Evolutionary conservation across 2,888 invertebrate genomes (phyloP), one percentile per base, ranked within the genome.

Genomic region (Drosophila tripunctata): DNA sequence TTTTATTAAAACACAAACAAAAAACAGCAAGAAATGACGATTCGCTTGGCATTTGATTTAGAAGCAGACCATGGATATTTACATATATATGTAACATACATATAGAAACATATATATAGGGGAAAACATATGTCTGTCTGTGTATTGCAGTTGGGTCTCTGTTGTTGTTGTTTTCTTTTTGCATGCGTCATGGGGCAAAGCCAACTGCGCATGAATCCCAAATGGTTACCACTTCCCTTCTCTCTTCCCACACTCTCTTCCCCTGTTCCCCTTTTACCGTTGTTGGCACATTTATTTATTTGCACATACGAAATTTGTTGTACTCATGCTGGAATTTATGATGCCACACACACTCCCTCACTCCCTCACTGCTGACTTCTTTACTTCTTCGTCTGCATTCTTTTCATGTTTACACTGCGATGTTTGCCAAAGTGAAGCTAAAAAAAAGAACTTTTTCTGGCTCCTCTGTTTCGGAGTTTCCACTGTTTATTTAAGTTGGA

Each of bases 141-240:
- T 54, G 27, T n/a, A n/a, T 69, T 57, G 52, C 62, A 51, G 27
- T 75, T 30, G 52, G 17, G n/a, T 50, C 50, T 50, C 40, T 36
- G 52, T 44, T 10, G 52, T 10, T 58, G 31, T 58, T 62, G 19
- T 47, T 24, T 4, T 19, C 19, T 2, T 22, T 30, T 65, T 51
- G 62, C 56, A 69, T 75, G 77, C 77, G 75, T 76, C 77, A 75
- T 62, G 52, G 24, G 56, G 22, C 68, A 65, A 76, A 77, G 77
- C 57, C 55, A 75, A 51, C 40, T 63, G 68, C 77, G 77, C 75
- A 75, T 73, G 68, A 57, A 44, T 63, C 45, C 22, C 40, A 45
- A 45, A 57, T 31, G 31, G 33, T 17, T 21, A 14, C 8, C 54
- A 7, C 19, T 41, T 15, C 43, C 44, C 27, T 10, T 8, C 8